phyloP scores from a whole-genome alignment of 2,888 invertebrate species.

The Spodoptera littoralis region DNA sequence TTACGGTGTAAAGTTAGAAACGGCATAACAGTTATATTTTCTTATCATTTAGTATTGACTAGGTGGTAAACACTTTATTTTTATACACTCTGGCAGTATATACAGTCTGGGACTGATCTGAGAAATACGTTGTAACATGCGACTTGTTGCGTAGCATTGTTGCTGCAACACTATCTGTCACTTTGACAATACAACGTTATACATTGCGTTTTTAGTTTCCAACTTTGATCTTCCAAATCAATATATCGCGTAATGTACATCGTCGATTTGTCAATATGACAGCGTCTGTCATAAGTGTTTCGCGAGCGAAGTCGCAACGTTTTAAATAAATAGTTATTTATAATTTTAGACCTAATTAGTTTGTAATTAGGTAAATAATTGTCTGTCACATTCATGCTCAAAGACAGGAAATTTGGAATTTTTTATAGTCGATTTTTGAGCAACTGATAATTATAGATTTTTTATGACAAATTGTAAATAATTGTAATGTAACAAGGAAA shows the following conservation, averaged over 20 bases:
- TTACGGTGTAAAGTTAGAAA: conserved; percentile 24
- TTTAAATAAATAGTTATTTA: conserved; percentile 61
- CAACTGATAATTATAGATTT: conserved; percentile 42
- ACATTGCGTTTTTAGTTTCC: no score
- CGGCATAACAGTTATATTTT: conserved; percentile 40
- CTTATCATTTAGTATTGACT: conserved; percentile 50
- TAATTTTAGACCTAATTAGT: conserved; percentile 51
- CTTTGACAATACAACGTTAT: no score
- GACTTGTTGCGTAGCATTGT: conserved; percentile 11
- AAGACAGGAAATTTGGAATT: conserved; percentile 38
- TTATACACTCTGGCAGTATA: conserved; percentile 39
- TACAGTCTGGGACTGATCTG: conserved; percentile 39
- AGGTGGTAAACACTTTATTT: conserved; percentile 42
- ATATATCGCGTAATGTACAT: no score
- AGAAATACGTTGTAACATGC: conserved; percentile 53
- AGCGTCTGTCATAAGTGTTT: conserved; percentile 3
- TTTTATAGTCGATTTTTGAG: conserved; percentile 27
- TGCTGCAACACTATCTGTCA: neutral
- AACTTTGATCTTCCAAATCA: no score
- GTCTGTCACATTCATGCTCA: conserved; percentile 53
- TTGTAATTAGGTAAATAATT: conserved; percentile 44
- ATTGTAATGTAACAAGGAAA: conserved; percentile 27
- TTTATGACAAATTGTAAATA: conserved; percentile 52
- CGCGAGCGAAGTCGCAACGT: conserved; percentile 29
- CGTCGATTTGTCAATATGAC: neutral